Base-by-base conservation (phyloP, 2,113 vertebrate genomes). In the Cryptoleucopteryx plumbea region DNA sequence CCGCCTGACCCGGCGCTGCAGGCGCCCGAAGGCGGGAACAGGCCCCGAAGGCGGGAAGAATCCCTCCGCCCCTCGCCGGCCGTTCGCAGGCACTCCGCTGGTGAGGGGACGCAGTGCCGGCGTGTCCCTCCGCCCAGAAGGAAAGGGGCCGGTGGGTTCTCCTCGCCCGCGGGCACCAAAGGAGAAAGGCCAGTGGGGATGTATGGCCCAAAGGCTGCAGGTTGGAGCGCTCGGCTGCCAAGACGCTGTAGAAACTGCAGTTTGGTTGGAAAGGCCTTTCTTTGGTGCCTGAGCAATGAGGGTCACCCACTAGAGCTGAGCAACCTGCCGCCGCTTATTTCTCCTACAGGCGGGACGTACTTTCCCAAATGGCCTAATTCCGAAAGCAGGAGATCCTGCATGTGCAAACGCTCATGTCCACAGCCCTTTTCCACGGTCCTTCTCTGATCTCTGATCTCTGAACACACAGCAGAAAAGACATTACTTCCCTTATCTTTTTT, bases 21-120 rank as follows among this genome's bases (percentile, higher is more conserved):
- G 3, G 15, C 2, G 13, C 11, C 38, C 1, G 26, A 1, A 16
- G 48, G 78, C 82, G 36, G 29, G 40, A 78, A 59, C 6, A 50
- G 22, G 4, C n/a, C 0, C 20, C 1, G 20, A 1, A 3, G 58
- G 81, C 71, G 81, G 82, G 78, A 87, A 43, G 9, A 26, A 10
- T 15, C 31, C 45, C 21, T 31, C 47, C 48, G 34, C 61, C 17
- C 17, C 21, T 3, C 11, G 4, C 2, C 4, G 2, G 4, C 2
- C 4, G 2, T 0, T 2, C 13, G 2, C 52, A 31, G 7, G 22
- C 38, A 16, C 18, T 9, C 10, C 25, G 1, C 38, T 0, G 19
- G 3, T 23, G 36, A 8, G 18, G 8, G 9, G 16, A 16, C 52
- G 0, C 18, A 1, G 7, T 0, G 7, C 0, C 7, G 5, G 0